Evolutionary conservation across 2,888 invertebrate species (phyloP).

Genomic region (Himalopsyche anomala): DNA sequence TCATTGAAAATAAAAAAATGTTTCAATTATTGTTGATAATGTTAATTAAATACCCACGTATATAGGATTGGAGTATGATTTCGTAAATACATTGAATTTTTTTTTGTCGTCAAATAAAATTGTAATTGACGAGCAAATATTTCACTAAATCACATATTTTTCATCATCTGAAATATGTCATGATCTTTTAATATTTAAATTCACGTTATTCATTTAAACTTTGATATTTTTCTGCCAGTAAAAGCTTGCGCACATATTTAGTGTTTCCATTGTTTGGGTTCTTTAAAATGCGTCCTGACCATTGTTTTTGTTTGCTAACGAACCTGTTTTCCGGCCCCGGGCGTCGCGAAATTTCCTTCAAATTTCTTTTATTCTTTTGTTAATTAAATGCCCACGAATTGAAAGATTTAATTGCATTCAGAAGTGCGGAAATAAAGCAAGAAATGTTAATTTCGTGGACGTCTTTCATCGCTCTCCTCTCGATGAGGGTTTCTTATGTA

Average conservation of each 20-base stretch:
- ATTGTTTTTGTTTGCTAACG: constrained; percentile 44
- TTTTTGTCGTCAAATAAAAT: too few relatives aligned
- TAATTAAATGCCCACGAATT: constrained; percentile 6
- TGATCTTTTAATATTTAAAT: too few relatives aligned
- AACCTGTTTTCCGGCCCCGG: constrained; percentile 22
- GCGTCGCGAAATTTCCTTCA: constrained; percentile 4
- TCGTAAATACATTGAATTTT: too few relatives aligned
- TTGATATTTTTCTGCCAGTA: too few relatives aligned
- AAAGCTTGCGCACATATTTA: not conserved
- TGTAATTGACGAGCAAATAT: too few relatives aligned
- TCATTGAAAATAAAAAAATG: too few relatives aligned
- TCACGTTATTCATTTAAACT: too few relatives aligned
- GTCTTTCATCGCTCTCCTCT: constrained; percentile 9
- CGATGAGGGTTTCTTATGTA: not conserved
- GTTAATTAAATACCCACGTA: too few relatives aligned
- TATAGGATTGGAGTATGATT: too few relatives aligned
- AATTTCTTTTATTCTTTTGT: constrained; percentile 18
- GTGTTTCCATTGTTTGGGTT: constrained; percentile 19
- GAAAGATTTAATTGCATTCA: constrained; percentile 30
- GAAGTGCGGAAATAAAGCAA: constrained; percentile 30
- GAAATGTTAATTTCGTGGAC: constrained; percentile 22
- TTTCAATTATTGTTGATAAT: too few relatives aligned
- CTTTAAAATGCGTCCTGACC: constrained; percentile 10
- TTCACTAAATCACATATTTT: too few relatives aligned
- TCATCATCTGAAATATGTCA: too few relatives aligned